Evolutionary conservation across 2,888 invertebrate species (phyloP), one percentile per base, ranked within the genome.

Genomic region (Andrena dorsata): DNA sequence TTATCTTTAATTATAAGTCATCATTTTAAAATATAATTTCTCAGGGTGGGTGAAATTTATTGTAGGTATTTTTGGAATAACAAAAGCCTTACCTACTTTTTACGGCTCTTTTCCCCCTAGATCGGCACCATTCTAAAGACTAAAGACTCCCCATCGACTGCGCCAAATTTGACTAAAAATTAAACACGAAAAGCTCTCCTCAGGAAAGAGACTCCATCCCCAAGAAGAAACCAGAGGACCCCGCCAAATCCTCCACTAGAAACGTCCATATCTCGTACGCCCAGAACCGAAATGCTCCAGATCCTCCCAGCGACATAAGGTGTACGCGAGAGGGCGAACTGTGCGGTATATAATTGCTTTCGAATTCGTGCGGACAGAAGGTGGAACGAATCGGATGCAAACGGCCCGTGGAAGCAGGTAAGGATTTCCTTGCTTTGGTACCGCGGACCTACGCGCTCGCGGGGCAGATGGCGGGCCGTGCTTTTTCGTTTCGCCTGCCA

Each of bases 341-440:
- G 2, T 2, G 6, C 51, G 51, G 51, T 26, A 13, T 16, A 26
- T 75, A 65, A 81, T 81, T 81, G 73, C 80, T 73, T 74, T 80
- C 69, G 68, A 69, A 79, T 73, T 73, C 60, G 58, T 26, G 69
- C 47, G 26, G 72, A 72, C 80, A 79, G 80, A 80, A 66, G 80
- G 80, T 68, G 72, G 61, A 68, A 35, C 56, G 41, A 56, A 51
- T 32, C 80, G 80, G 65, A 79, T 72, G 61, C 72, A 61, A 70
- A 60, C 68, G 53, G 35, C n/a, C 26, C 20, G 30, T n/a, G 16
- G 49, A 63, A 69, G 28, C 69, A 76, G 79, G 75, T 68, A 65
- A 61, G 10, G 61, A 20, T 61, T 32, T 30, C 60, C 32, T 8
- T 0, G 61, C 8, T 61, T 28, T 41, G 41, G 16, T 4, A 41